phyloP scores from a whole-genome alignment of 2,113 vertebrate species.

The Rutilus rutilus region DNA sequence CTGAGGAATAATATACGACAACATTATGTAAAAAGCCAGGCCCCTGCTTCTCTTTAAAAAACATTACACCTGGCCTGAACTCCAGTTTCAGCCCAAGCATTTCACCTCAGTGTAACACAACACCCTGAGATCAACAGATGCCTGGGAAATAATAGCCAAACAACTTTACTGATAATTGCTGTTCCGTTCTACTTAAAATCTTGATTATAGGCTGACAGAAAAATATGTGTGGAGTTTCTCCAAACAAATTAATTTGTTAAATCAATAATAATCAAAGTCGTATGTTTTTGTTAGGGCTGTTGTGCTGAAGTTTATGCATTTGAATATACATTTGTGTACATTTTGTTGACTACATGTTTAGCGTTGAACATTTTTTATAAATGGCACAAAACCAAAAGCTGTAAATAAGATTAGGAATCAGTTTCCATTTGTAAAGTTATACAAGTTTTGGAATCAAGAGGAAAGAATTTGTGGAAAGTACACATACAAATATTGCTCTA shows the following conservation, averaged over 20 bases:
- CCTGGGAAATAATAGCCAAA: constrained; percentile 65
- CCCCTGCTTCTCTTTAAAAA: constrained; percentile 47
- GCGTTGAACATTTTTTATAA: background rate
- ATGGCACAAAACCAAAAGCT: background rate
- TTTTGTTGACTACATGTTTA: background rate
- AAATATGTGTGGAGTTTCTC: background rate
- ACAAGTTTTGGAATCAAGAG: background rate
- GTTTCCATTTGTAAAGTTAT: background rate
- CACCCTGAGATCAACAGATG: constrained; percentile 37
- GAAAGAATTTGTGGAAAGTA: background rate
- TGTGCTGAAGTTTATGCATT: background rate
- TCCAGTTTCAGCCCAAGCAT: constrained; percentile 59
- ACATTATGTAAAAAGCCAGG: constrained; percentile 13
- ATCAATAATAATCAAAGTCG: too few species aligned
- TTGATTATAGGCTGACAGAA: constrained; percentile 35
- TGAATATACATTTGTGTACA: background rate
- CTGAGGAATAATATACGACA: background rate
- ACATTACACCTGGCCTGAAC: constrained; percentile 52
- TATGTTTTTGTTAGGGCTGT: background rate
- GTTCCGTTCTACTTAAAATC: background rate
- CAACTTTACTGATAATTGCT: constrained; percentile 31
- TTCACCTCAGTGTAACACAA: constrained; percentile 46
- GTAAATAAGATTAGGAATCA: constrained; percentile 5
- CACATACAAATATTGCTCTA: constrained; percentile 14
- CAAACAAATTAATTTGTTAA: background rate